A percentile compares a stretch with the other conserved stretches of the same genome.
These are phyloP conservation scores for Caenorhabditis imperialis DNA, from an alignment of 2,888 invertebrate genomes.

Conservation along the genomic window DNA sequence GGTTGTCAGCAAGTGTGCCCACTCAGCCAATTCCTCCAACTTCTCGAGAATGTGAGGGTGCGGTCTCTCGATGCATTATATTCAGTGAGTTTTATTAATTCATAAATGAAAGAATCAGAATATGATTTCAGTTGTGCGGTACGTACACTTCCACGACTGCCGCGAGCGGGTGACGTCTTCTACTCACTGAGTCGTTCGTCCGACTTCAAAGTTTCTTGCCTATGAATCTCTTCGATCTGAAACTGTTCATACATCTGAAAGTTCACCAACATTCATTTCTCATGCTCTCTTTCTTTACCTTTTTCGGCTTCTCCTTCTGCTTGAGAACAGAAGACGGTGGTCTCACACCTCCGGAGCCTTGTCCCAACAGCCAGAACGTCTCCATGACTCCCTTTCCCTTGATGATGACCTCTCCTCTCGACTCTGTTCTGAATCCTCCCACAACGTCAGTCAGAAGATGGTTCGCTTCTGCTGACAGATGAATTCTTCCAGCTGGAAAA, in stretches of 20 bases:
- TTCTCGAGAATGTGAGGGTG: constrained; percentile 40
- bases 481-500: constrained; percentile 66
- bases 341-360: not conserved
- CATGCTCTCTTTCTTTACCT: not conserved
- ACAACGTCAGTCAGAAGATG: constrained; percentile 62
- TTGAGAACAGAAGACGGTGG: not conserved
- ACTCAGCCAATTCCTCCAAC: constrained; percentile 32
- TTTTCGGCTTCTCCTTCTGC: constrained; percentile 1
- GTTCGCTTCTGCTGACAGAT: constrained; percentile 67
- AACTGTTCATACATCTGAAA: constrained; percentile 47
- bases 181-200: constrained; percentile 1
- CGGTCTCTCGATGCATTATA: constrained; percentile 32
- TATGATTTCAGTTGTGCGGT: constrained; percentile 37
- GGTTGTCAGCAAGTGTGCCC: constrained; percentile 46
- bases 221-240: constrained; percentile 37
- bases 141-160: constrained; percentile 17
- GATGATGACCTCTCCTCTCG: constrained; percentile 73
- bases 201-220: constrained; percentile 34
- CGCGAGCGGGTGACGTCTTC: not conserved
- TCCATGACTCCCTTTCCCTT: constrained; percentile 68
- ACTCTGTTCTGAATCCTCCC: constrained; percentile 69
- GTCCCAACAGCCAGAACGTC: constrained; percentile 64
- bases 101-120: not conserved
- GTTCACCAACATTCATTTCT: constrained; percentile 2
- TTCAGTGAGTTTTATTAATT: constrained; percentile 12